These are phyloP conservation scores for Erythrocebus patas DNA, from an alignment of 2,113 vertebrate genomes.

Conservation along the genomic window DNA sequence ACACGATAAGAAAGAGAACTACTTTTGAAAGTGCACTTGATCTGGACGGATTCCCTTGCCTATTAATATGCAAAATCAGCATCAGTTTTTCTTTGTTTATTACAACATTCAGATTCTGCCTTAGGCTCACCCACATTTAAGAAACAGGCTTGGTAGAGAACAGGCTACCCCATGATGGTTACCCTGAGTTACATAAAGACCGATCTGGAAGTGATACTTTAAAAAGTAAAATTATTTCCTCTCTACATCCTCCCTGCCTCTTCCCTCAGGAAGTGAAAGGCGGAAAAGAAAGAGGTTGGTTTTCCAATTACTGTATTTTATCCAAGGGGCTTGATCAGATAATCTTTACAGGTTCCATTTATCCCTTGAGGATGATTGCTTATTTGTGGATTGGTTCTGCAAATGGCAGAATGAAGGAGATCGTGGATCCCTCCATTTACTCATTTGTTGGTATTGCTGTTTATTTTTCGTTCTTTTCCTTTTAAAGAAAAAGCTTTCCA, in stretches of 20 bases:
- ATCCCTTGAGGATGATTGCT: not conserved
- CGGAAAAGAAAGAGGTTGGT: not conserved
- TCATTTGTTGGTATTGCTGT: not conserved
- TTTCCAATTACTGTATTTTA: not conserved
- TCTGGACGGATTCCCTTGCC: not conserved
- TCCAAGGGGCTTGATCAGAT: not conserved
- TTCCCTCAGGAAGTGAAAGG: not conserved
- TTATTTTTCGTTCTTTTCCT: not conserved
- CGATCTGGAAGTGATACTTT: not conserved
- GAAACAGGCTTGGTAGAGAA: not conserved
- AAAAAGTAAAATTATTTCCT: not conserved
- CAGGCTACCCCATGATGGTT: not conserved
- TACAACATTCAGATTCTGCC: not conserved
- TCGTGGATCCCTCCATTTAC: not conserved
- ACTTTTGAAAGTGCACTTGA: not conserved
- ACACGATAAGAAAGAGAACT: not conserved
- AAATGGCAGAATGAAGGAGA: not conserved
- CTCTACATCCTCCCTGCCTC: not conserved
- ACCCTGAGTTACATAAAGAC: not conserved
- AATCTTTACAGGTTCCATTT: not conserved
- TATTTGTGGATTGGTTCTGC: not conserved
- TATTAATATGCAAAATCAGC: not conserved
- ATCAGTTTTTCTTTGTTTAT: not conserved
- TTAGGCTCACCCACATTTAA: not conserved
- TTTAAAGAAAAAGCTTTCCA: not conserved